These are phyloP conservation scores for Bos indicus DNA, from an alignment of 2,113 vertebrate species.

Conservation along the genomic window DNA sequence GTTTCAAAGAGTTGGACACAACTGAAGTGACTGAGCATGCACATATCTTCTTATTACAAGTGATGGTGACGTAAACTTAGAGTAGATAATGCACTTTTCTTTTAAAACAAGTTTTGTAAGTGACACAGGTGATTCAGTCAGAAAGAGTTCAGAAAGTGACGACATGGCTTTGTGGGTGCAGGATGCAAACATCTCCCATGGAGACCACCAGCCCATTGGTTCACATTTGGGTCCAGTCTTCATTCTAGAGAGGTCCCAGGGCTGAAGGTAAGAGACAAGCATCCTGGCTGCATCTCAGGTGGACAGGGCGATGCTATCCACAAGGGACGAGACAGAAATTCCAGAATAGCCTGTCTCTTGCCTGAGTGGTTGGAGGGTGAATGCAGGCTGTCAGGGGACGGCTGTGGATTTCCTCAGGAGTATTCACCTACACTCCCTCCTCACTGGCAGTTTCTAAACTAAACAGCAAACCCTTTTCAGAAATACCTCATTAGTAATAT, in stretches of 20 bases:
- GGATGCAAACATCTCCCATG: fast-evolving
- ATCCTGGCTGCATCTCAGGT: fast-evolving
- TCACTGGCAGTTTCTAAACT: not conserved
- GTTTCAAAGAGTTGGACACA: not conserved
- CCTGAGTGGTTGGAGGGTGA: fast-evolving
- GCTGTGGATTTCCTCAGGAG: fast-evolving
- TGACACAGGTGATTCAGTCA: not conserved
- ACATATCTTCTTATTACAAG: not conserved
- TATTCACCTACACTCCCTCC: fast-evolving
- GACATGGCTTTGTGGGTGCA: fast-evolving
- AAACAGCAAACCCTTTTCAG: not conserved
- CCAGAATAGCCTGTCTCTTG: fast-evolving
- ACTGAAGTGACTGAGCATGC: not conserved
- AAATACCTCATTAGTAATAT: not conserved
- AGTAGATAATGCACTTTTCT: not conserved
- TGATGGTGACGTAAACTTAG: fast-evolving
- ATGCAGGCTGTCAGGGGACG: fast-evolving
- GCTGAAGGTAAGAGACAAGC: fast-evolving
- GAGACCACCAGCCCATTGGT: fast-evolving
- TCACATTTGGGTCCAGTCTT: not conserved
- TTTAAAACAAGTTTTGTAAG: not conserved
- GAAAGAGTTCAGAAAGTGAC: not conserved
- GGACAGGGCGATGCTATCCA: fast-evolving
- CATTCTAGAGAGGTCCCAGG: no score
- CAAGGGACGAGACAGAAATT: fast-evolving